These are phyloP conservation scores for Azorinus chamasolen DNA, from an alignment of 2,888 invertebrate species.

Conservation along the genomic window DNA sequence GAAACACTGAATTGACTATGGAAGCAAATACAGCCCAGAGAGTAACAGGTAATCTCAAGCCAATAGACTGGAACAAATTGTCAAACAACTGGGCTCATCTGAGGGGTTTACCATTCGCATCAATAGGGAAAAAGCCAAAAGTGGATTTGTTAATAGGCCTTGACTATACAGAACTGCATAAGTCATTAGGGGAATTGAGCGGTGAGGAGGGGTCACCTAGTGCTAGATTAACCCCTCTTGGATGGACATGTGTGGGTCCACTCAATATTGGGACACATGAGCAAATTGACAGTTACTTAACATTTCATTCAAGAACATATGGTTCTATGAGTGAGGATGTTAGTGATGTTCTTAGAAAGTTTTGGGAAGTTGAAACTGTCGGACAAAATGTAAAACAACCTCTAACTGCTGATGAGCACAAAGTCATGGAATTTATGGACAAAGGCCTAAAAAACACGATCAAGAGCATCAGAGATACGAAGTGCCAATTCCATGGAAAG, in stretches of 20 bases:
- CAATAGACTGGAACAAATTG: constrained; percentile 42
- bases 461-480: constrained; percentile 9
- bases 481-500: constrained; percentile 43
- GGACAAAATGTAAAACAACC: background rate
- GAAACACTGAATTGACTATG: background rate
- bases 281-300: background rate
- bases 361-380: constrained; percentile 35
- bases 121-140: constrained; percentile 5
- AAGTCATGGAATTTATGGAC: background rate
- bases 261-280: background rate
- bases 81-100: constrained; percentile 39
- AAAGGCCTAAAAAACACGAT: background rate
- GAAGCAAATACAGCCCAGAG: constrained; percentile 23
- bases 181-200: constrained; percentile 34
- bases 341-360: constrained; percentile 13
- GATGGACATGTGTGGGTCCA: constrained; percentile 53
- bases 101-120: constrained; percentile 44
- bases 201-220: constrained; percentile 41
- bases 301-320: too few relatives aligned
- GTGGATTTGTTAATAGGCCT: constrained; percentile 46
- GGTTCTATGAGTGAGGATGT: too few relatives aligned
- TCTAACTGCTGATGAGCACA: background rate
- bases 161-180: constrained; percentile 41
- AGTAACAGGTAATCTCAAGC: constrained; percentile 41
- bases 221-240: constrained; percentile 50